Base-by-base conservation (phyloP, 2,888 invertebrate genomes). In the Caenorhabditis japonica region DNA sequence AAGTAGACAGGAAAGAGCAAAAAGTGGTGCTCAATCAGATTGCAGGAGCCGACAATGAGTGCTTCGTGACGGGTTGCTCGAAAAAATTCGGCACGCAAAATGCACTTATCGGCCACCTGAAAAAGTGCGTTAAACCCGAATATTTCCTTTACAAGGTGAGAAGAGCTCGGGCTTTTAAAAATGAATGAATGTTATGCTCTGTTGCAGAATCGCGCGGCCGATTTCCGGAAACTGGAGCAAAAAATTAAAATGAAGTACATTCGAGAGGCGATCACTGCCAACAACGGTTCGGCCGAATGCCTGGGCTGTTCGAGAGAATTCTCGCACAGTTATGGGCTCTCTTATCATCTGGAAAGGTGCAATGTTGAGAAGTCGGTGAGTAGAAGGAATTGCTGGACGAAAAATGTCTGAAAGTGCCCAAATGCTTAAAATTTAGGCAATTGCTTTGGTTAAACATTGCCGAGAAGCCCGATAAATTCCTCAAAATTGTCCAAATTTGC, bases 341-440 rank as follows among this genome's bases (percentile, higher is more conserved):
- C 34, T 13, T 75, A 75, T 46, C 75, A 75, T 46, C 13, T 75
- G 4, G 69, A 69, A 12, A n/a, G 75, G 41, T 75, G 75, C 33
- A 38, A 46, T 7, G 15, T 74, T 1, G 62, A 68, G 3, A 47
- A 60, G 17, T 25, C 47, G 13, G 38, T 64, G 17, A 49, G 39
- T 47, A 17, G 15, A 13, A 19, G 15, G 13, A 4, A 27, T 30
- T 17, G 15, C 1, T 34, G 5, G 4, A 34, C 12, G 15, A n/a
- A n/a, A n/a, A n/a, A n/a, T n/a, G n/a, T n/a, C n/a, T n/a, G n/a
- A n/a, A n/a, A n/a, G n/a, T n/a, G n/a, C n/a, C n/a, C n/a, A n/a
- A n/a, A n/a, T n/a, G n/a, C n/a, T n/a, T n/a, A n/a, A n/a, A n/a
- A n/a, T n/a, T n/a, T n/a, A n/a, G n/a, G n/a, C n/a, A n/a, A n/a